Percentiles rank a stretch among this genome's conserved stretches.
Conservation (phyloP, 1,140 invertebrate genomes). For the Orius laevigatus region DNA sequence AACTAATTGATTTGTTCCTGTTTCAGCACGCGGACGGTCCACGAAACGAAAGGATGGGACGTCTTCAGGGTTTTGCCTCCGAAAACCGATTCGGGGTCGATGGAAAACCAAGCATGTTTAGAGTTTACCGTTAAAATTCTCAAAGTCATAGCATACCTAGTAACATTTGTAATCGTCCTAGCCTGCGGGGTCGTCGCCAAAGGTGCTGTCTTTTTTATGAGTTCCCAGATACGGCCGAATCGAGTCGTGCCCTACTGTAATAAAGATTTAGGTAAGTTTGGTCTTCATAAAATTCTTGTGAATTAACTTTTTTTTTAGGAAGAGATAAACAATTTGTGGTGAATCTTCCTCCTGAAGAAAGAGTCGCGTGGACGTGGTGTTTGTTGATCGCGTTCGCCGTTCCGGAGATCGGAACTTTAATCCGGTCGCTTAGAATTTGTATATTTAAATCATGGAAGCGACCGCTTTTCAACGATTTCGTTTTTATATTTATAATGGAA, state of each 20-base stretch:
- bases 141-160: constrained; percentile 67
- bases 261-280: constrained; percentile 52
- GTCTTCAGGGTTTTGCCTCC: constrained; percentile 79
- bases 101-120: constrained; percentile 70
- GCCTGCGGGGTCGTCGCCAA: constrained; percentile 68
- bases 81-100: constrained; percentile 72
- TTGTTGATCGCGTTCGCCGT: constrained; percentile 71
- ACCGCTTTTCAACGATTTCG: constrained; percentile 22
- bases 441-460: constrained; percentile 52
- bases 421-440: constrained; percentile 70
- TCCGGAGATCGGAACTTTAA: constrained; percentile 71
- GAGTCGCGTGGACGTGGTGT: constrained; percentile 85
- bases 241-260: constrained; percentile 65
- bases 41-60: constrained; percentile 90
- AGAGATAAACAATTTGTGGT: constrained; percentile 68
- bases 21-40: constrained; percentile 59
- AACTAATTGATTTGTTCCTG: constrained; percentile 1
- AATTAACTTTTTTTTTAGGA: constrained; percentile 30
- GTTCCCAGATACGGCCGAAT: constrained; percentile 63
- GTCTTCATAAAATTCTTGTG: background rate
- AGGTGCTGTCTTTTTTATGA: constrained; percentile 77
- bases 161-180: constrained; percentile 73
- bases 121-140: constrained; percentile 70
- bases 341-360: constrained; percentile 58
- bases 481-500: constrained; percentile 59